These are phyloP conservation scores for Ceryle rudis DNA, from an alignment of 2,797 vertebrate species.

Conservation along the genomic window DNA sequence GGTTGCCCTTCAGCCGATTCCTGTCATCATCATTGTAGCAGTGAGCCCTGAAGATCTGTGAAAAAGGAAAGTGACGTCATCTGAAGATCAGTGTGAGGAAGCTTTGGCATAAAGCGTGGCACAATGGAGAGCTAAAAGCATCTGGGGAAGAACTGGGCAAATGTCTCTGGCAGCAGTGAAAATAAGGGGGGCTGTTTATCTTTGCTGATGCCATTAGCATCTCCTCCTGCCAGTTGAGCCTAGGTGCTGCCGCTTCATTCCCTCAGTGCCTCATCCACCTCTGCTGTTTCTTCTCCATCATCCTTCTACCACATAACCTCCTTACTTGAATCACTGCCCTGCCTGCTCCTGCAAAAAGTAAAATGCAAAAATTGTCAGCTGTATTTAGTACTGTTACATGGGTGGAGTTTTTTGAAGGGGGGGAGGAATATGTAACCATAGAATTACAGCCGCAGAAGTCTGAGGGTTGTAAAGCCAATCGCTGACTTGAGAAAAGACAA, in stretches of 20 bases:
- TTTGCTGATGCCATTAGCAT: background rate
- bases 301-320: background rate
- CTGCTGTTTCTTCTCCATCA: background rate
- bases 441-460: background rate
- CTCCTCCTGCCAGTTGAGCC: background rate
- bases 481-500: background rate
- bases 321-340: background rate
- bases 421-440: background rate
- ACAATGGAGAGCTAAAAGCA: background rate
- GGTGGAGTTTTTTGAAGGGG: background rate
- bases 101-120: background rate
- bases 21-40: background rate
- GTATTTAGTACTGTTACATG: background rate
- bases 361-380: background rate
- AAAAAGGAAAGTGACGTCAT: background rate
- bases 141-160: background rate
- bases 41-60: background rate
- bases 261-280: background rate
- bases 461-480: background rate
- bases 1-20: background rate
- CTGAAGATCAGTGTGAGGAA: background rate
- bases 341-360: background rate
- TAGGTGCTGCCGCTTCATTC: background rate
- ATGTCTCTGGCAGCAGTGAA: background rate
- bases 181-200: background rate